Evolutionary conservation across 2,113 vertebrate species (phyloP).

Genomic region (Mastomys coucha): DNA sequence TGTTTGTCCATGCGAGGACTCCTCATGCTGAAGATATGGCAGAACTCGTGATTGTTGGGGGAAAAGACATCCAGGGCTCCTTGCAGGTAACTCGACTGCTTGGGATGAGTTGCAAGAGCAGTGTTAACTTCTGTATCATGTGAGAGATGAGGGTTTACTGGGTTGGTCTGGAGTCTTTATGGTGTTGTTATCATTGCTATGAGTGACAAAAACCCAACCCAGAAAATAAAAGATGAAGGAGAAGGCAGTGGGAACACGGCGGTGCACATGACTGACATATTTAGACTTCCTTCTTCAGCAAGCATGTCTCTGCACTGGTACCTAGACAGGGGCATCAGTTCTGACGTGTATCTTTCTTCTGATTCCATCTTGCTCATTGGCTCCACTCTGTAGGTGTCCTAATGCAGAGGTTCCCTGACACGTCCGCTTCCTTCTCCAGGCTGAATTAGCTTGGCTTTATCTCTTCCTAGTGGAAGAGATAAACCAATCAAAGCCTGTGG

Average conservation of each 20-base stretch:
- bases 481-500: not conserved
- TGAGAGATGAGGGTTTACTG: not conserved
- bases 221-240: not conserved
- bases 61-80: constrained; percentile 82
- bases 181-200: not conserved
- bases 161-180: not conserved
- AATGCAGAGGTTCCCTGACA: not conserved
- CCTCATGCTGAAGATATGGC: constrained; percentile 92
- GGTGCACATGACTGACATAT: not conserved
- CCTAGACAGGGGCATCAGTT: not conserved
- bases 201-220: not conserved
- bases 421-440: not conserved
- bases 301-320: accelerated
- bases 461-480: not conserved
- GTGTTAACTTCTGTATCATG: not conserved
- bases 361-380: not conserved
- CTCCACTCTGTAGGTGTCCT: not conserved
- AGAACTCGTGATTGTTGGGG: constrained; percentile 89
- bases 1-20: constrained; percentile 91
- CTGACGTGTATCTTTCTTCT: not conserved
- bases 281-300: not conserved
- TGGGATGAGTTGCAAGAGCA: not conserved
- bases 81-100: constrained; percentile 89
- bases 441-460: not conserved
- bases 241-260: not conserved